Evolutionary conservation across 2,888 invertebrate species (phyloP).

Genomic region (Catocala fraxini): DNA sequence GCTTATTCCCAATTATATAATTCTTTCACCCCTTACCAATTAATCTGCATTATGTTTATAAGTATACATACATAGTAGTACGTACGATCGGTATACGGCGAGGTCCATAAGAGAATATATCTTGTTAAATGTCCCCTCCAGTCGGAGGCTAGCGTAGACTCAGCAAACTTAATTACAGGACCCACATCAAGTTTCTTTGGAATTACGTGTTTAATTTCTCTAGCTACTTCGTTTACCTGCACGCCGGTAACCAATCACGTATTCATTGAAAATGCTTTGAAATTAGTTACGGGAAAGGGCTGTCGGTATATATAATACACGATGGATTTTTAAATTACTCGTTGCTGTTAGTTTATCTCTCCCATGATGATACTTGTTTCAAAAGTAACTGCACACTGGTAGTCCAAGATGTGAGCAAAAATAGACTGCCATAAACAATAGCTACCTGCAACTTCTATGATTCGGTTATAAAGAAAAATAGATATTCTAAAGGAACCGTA

Average conservation of each 20-base stretch:
- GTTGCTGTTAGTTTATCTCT: too few relatives aligned
- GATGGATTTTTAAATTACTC: too few relatives aligned
- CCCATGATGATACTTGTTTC: too few relatives aligned
- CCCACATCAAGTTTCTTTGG: constrained; percentile 67
- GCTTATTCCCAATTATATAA: background rate
- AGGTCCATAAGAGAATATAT: constrained; percentile 47
- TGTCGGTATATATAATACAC: background rate
- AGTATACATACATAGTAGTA: constrained; percentile 25
- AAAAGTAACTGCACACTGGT: too few relatives aligned
- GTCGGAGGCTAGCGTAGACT: constrained; percentile 31
- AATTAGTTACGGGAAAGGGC: constrained; percentile 9
- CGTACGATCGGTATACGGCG: constrained; percentile 38
- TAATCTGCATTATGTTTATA: constrained; percentile 14
- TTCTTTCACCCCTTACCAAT: constrained; percentile 1
- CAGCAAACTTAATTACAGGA: constrained; percentile 66
- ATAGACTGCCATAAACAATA: too few relatives aligned
- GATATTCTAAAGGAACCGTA: too few relatives aligned
- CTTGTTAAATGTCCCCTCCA: constrained; percentile 48
- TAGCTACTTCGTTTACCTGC: constrained; percentile 42
- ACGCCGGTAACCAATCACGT: constrained; percentile 43
- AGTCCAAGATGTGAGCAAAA: too few relatives aligned
- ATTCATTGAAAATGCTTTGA: constrained; percentile 36
- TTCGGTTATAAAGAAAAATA: too few relatives aligned
- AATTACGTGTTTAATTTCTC: constrained; percentile 58
- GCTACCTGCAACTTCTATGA: too few relatives aligned